A percentile compares a stretch with the other conserved stretches of the same genome.
phyloP scores from a whole-genome alignment of 2,113 vertebrate species.

The Apaloderma vittatum region DNA sequence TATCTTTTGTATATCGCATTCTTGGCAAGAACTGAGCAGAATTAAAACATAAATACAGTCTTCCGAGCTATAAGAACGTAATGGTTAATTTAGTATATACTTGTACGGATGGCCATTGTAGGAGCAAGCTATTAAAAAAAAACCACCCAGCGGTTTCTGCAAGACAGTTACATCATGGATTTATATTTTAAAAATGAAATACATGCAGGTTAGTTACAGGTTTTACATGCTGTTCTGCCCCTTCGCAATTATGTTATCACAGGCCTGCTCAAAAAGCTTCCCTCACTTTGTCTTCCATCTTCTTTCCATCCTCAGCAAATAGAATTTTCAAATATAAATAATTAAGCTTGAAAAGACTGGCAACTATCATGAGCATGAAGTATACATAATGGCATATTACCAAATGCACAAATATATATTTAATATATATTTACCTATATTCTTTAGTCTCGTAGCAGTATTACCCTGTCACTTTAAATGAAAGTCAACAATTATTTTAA shows the following conservation, averaged over 20 bases:
- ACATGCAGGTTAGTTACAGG: neutral
- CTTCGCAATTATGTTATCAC: neutral
- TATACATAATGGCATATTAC: neutral
- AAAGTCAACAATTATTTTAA: slow-evolving; percentile 2
- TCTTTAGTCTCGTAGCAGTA: neutral
- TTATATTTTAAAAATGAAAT: neutral
- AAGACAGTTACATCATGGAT: neutral
- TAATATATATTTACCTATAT: neutral
- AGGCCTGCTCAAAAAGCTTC: neutral
- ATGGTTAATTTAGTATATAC: neutral
- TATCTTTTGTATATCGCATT: neutral
- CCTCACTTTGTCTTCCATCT: neutral
- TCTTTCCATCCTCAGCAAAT: neutral
- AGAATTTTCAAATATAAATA: neutral
- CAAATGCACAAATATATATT: neutral
- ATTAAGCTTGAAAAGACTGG: neutral
- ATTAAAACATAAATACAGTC: neutral
- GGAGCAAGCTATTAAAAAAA: neutral
- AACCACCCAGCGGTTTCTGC: neutral
- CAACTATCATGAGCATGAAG: neutral
- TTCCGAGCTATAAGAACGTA: neutral
- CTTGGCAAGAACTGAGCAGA: neutral
- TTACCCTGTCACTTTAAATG: neutral
- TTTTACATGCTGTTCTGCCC: neutral
- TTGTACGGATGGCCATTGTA: neutral